Evolutionary conservation across 2,113 vertebrate genomes (phyloP).

Genomic region (Halcyon malimbica): DNA sequence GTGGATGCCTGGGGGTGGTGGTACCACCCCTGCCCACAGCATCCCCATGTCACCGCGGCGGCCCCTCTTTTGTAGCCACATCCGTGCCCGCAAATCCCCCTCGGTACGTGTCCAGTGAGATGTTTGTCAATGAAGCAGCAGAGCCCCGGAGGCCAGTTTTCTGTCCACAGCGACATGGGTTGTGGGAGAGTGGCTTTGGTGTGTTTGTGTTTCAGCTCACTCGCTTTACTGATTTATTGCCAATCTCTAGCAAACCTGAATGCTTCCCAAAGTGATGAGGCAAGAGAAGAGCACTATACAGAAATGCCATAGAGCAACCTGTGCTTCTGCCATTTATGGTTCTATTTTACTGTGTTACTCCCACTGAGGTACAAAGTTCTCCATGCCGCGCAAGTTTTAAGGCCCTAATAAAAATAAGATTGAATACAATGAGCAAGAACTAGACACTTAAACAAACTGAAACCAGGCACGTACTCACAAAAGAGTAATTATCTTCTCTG

Average conservation of each 20-base stretch:
- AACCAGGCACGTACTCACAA: constrained; percentile 9
- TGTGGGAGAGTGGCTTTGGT: neutral
- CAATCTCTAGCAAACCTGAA: neutral
- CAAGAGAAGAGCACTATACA: neutral
- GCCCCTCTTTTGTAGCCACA: neutral
- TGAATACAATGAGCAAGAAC: constrained; percentile 2
- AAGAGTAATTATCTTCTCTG: neutral
- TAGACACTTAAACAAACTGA: constrained; percentile 41
- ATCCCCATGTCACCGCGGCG: neutral
- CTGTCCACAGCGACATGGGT: neutral
- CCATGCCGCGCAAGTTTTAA: constrained; percentile 13
- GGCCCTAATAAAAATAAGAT: constrained; percentile 43
- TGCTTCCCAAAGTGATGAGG: constrained; percentile 13
- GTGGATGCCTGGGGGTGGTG: neutral
- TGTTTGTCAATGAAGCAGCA: neutral
- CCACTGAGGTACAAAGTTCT: neutral
- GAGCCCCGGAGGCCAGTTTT: neutral
- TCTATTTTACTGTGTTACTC: neutral
- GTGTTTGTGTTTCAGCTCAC: neutral
- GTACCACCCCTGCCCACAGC: neutral
- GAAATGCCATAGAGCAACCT: neutral
- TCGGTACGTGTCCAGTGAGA: fast-evolving
- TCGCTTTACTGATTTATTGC: neutral
- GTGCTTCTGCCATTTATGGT: neutral
- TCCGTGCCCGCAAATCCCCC: neutral